Evolutionary conservation across 2,888 invertebrate species (phyloP), one percentile per base, ranked within the genome.

Genomic region (Dendrolimus houi): DNA sequence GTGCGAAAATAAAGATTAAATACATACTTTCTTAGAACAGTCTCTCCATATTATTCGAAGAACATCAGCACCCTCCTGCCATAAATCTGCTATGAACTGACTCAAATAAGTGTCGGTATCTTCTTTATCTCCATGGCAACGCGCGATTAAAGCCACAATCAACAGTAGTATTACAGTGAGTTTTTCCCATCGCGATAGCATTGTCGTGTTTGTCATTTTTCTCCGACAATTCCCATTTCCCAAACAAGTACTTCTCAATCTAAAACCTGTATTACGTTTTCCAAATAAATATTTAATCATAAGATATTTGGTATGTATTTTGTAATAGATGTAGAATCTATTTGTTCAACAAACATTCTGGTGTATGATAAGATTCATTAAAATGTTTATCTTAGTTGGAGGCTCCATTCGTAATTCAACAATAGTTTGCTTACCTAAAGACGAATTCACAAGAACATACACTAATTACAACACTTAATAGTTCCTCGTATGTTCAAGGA

Each of bases 1-100:
- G 12, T 42, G 7, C 12, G 17, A 54, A 54, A 10, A 40, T 41
- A 54, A 54, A 54, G 7, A 1, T 14, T 54, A n/a, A n/a, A 42
- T 52, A 70, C 73, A 62, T 77, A 91, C 91, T 71, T 88, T 89
- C 63, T 86, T 90, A 0, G 91, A 87, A 58, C 91, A 92, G 64
- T 91, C 90, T 57, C 83, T 75, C 91, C 91, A 92, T 62, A 91
- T 79, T 55, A 90, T 85, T 57, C 79, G 79, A 12, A 88, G 69
- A 8, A 91, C 74, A 62, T 90, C 87, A 41, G 85, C 80, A 2
- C 91, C 88, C 64, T 91, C 91, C 1, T 88, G 64, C 91, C 91
- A 91, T 59, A 91, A 70, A 69, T 91, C 91, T 1, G 91, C 90
- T 10, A 87, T 70, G 61, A 90, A 82, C 52, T 75, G 75, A 63